Conservation (phyloP, 2,888 invertebrate genomes). For the Hyposoter didymator region DNA sequence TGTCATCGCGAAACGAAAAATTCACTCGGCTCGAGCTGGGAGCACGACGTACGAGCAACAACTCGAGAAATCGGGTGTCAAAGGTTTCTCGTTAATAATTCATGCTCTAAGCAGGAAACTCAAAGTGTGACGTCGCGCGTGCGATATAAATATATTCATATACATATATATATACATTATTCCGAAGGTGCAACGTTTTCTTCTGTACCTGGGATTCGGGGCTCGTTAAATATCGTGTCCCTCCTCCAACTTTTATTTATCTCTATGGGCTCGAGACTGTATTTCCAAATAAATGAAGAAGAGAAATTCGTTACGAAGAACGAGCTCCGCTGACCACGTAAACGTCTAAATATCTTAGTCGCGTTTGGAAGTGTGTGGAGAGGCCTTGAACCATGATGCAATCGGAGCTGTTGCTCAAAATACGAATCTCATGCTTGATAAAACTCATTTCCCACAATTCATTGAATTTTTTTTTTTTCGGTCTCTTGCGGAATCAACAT, state of each 20-base stretch:
- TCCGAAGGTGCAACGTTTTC: conserved; percentile 1
- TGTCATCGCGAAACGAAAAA: neutral
- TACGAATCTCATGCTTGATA: neutral
- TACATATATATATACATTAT: neutral
- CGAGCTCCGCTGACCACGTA: neutral
- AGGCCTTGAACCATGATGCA: conserved; percentile 56
- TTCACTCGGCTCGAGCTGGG: neutral
- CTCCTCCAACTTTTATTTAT: neutral
- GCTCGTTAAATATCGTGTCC: neutral
- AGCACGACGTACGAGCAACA: conserved; percentile 41
- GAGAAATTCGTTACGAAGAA: conserved; percentile 2
- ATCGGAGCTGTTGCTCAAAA: conserved; percentile 37
- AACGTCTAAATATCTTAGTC: neutral
- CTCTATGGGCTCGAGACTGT: neutral
- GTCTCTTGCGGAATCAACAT: too few species aligned
- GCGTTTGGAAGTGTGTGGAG: conserved; percentile 20
- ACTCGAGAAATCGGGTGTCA: conserved; percentile 70
- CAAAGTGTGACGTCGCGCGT: neutral
- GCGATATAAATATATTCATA: neutral
- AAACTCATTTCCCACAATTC: conserved; percentile 5
- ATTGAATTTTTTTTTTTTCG: too few species aligned
- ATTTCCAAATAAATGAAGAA: neutral
- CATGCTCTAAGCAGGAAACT: conserved; percentile 68
- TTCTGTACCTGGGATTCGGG: conserved; percentile 25
- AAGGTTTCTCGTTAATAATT: conserved; percentile 77